Base-by-base conservation (phyloP, 1,140 invertebrate species). In the Drosophila kanapiae region DNA sequence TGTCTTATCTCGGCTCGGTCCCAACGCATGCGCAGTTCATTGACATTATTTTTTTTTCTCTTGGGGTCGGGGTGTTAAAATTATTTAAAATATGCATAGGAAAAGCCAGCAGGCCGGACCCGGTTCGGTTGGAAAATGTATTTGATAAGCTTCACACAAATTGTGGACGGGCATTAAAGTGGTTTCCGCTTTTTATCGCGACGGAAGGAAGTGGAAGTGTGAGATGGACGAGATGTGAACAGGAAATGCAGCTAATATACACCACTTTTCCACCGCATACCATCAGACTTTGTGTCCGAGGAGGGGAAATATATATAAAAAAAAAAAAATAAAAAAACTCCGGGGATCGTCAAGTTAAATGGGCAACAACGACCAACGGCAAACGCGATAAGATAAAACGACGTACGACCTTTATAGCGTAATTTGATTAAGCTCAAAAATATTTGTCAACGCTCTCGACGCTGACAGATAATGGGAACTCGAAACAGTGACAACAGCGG, bases 371-470 rank as follows among this genome's bases (percentile, higher is more conserved):
- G 27, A 47, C 23, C 23, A 57, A 48, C 27, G 38, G 61, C 61
- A 42, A 48, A 10, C 0, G 64, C 54, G 85, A 88, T 88, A 90
- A 88, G 84, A 88, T 88, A 88, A 88, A 80, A 76, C 60, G 47
- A 47, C 56, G 78, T 62, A 88, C 85, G 85, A 90, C 86, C 86
- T 90, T 88, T 90, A 90, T 90, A 90, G 85, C 85, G 82, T 90
- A 90, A 90, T 90, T 90, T 90, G 82, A 90, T 90, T 90, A 85
- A 91, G 85, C 85, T 85, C 78, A 67, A 76, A 84, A 88, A 90
- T 88, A 88, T 90, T 90, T 88, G 58, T 70, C 63, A 78, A 70
- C 72, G 70, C 59, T 61, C 59, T 61, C 51, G 23, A 38, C 60
- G 61, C 18, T 42, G 48, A 54, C 51, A 80, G 69, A 80, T 75